Percentiles rank a stretch among this genome's conserved stretches.
These are phyloP conservation scores for Rhagoletis zephyria DNA, from an alignment of 1,140 invertebrate species.

Conservation along the genomic window DNA sequence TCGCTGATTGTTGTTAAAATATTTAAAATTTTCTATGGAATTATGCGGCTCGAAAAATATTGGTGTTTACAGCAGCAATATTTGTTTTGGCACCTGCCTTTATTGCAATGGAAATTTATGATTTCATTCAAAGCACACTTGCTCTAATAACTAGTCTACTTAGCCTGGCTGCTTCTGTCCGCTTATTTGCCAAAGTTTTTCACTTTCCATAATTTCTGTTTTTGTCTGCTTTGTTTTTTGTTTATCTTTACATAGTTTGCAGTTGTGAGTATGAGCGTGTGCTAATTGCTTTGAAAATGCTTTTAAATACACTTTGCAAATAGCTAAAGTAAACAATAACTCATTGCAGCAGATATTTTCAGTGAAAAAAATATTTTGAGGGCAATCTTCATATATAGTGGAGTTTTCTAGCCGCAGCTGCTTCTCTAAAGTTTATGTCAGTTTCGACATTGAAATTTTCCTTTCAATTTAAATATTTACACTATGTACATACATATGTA, in stretches of 20 bases:
- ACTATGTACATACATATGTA: too few relatives aligned
- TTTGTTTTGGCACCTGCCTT: neutral
- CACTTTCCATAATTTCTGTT: conserved; percentile 3
- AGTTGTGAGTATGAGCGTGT: neutral
- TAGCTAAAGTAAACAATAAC: neutral
- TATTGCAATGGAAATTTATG: neutral
- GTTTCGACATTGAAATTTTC: conserved; percentile 39
- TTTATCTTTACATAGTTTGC: neutral
- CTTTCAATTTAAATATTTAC: neutral
- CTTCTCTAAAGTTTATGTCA: neutral
- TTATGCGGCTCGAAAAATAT: too few relatives aligned
- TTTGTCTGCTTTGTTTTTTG: too few relatives aligned
- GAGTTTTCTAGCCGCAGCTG: neutral
- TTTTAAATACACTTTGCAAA: conserved; percentile 29
- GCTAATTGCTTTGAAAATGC: conserved; percentile 38
- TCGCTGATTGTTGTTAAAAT: too few relatives aligned
- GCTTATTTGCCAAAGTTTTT: conserved; percentile 1
- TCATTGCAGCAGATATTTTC: neutral
- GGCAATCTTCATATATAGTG: neutral
- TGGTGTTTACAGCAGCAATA: neutral
- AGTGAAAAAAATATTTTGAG: neutral
- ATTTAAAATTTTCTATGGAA: too few relatives aligned
- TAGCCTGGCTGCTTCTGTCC: neutral
- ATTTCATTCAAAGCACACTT: neutral
- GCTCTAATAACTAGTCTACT: neutral